Conservation (phyloP, 1,140 invertebrate species). For the Zeugodacus cucurbitae region DNA sequence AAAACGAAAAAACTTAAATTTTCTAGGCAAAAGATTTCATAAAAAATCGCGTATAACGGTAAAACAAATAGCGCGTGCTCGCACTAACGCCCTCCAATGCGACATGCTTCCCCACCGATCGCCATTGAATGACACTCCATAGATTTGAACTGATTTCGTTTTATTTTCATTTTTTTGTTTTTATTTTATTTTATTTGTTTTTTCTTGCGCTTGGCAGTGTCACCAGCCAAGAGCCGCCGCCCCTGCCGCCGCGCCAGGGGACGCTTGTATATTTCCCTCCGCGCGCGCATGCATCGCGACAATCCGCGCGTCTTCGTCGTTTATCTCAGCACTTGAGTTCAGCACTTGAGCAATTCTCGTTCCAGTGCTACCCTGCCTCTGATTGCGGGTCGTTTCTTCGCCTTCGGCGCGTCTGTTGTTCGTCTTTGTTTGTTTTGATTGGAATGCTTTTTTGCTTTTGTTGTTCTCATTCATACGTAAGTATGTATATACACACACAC, state of each 20-base stretch:
- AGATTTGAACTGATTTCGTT: background rate
- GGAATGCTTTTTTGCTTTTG: conserved; percentile 17
- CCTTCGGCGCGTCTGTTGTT: conserved; percentile 14
- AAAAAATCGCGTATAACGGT: background rate
- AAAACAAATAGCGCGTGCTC: background rate
- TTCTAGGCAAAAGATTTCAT: background rate
- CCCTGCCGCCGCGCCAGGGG: background rate
- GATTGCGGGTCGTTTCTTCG: conserved; percentile 16
- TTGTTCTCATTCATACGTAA: background rate
- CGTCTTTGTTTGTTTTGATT: conserved; percentile 30
- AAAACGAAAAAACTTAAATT: background rate
- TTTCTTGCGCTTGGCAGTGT: background rate
- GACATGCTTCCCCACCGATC: background rate
- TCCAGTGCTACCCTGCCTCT: background rate
- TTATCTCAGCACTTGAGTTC: conserved; percentile 3
- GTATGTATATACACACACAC: background rate
- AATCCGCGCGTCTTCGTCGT: background rate
- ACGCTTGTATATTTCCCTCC: background rate
- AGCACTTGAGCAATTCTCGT: background rate
- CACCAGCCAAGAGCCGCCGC: background rate
- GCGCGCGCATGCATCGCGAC: background rate
- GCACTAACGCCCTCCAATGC: background rate
- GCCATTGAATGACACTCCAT: background rate
- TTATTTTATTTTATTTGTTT: background rate
- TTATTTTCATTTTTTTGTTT: background rate